Conservation (phyloP, 2,113 vertebrate genomes). For the Triplophysa dalaica region DNA sequence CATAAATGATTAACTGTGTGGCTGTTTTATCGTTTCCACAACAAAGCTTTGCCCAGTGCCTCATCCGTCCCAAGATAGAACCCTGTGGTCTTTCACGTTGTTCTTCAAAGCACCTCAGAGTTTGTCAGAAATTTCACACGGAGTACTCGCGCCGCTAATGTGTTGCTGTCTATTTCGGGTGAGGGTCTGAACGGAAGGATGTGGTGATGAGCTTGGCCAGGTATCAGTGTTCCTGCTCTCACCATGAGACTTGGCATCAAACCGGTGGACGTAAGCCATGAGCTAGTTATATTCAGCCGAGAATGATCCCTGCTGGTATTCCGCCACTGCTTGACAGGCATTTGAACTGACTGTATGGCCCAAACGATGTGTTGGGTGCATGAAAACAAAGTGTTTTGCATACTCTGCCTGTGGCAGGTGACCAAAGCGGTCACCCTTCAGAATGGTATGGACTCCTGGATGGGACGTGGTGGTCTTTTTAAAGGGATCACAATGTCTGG, state of each 20-base stretch:
- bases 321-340: constrained; percentile 14
- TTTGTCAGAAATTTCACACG: constrained; percentile 13
- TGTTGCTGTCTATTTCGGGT: constrained; percentile 30
- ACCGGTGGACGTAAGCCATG: constrained; percentile 21
- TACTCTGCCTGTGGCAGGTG: background rate
- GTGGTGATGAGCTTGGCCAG: constrained; percentile 36
- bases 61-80: constrained; percentile 5
- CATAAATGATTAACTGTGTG: background rate
- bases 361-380: background rate
- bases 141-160: constrained; percentile 17
- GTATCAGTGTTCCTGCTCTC: constrained; percentile 31
- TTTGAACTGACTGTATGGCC: constrained; percentile 17
- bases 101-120: constrained; percentile 18
- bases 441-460: constrained; percentile 32
- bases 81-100: constrained; percentile 5
- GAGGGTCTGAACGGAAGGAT: constrained; percentile 31
- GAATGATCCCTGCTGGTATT: constrained; percentile 10
- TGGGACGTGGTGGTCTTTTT: constrained; percentile 4
- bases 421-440: background rate
- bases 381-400: constrained; percentile 3
- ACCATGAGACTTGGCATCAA: constrained; percentile 34
- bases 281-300: background rate
- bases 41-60: background rate
- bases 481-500: constrained; percentile 34
- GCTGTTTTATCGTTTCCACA: constrained; percentile 22